Evolutionary conservation across 2,797 vertebrate genomes (phyloP).

Genomic region (Buceros bicornis): DNA sequence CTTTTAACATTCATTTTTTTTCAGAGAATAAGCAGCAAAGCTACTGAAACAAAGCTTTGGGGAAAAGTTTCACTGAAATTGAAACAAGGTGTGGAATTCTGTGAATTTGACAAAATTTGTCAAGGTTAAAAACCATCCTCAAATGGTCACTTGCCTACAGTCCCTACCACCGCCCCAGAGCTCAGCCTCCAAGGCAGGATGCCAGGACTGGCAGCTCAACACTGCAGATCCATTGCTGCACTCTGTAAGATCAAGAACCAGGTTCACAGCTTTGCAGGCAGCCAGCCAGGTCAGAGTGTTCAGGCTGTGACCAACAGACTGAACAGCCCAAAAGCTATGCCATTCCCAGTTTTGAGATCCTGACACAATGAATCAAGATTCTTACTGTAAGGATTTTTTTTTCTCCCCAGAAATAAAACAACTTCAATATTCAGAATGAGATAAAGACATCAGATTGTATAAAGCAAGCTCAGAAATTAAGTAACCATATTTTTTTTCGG

Average conservation of each 20-base stretch:
- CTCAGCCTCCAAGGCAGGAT: background rate
- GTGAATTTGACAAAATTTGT: background rate
- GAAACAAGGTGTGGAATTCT: background rate
- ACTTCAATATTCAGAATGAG: background rate
- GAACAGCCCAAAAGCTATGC: background rate
- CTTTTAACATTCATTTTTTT: background rate
- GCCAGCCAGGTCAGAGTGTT: background rate
- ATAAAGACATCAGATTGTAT: background rate
- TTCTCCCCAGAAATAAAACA: background rate
- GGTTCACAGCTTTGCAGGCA: background rate
- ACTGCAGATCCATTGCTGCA: background rate
- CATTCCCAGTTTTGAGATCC: background rate
- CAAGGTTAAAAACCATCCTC: background rate
- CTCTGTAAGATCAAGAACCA: background rate
- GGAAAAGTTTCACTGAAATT: background rate
- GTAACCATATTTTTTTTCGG: background rate
- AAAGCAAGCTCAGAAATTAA: background rate
- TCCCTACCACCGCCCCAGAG: background rate
- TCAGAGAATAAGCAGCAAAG: background rate
- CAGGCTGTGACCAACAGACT: background rate
- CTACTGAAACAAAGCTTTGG: background rate
- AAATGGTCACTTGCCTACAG: background rate
- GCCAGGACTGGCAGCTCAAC: background rate
- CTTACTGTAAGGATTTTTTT: background rate
- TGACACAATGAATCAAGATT: background rate